A percentile compares a stretch with the other conserved stretches of the same genome.
Evolutionary conservation across 1,140 invertebrate genomes (phyloP).

Genomic region (Triops longicaudatus): DNA sequence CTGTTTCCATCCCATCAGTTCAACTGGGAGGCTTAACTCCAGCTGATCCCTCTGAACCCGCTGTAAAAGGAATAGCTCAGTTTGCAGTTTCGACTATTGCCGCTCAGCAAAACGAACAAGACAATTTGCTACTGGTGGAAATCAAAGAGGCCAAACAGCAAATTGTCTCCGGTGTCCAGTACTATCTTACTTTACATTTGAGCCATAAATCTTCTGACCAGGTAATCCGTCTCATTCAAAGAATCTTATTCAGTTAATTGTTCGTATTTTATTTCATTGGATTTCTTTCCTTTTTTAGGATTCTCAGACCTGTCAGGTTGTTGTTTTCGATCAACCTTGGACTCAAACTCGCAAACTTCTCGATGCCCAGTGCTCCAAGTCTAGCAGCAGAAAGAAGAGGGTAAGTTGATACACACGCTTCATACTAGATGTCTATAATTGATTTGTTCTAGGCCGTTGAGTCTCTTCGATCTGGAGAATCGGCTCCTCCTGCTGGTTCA

Average conservation of each 20-base stretch:
- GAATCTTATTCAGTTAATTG: no score
- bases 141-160: no score
- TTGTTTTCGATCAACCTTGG: background rate
- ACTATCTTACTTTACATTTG: no score
- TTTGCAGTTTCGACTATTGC: no score
- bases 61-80: no score
- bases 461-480: background rate
- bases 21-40: constrained; percentile 13
- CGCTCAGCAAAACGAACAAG: no score
- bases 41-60: background rate
- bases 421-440: background rate
- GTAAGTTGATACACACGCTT: background rate
- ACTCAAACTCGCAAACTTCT: background rate
- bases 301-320: background rate
- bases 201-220: no score
- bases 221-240: no score
- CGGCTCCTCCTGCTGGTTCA: background rate
- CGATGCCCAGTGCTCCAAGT: background rate
- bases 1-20: background rate
- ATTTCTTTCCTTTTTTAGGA: no score
- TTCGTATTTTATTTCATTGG: no score
- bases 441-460: background rate
- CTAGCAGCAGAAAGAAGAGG: background rate
- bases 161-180: no score
- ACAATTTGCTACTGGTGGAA: no score